Conservation (phyloP, 1,140 invertebrate species). For the Carposina sasakii region DNA sequence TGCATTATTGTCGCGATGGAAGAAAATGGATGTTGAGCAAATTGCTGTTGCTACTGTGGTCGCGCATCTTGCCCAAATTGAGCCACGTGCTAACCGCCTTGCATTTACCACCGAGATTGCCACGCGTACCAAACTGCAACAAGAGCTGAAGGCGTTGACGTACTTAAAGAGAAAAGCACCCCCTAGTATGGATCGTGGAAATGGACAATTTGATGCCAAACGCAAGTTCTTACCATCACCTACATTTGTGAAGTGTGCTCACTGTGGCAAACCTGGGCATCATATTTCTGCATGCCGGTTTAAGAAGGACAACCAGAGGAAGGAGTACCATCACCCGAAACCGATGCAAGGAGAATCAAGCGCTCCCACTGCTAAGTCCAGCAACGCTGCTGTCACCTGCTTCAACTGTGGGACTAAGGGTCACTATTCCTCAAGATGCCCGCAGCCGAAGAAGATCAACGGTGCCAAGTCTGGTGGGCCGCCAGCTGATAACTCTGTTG, state of each 20-base stretch:
- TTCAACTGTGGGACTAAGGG: conserved; percentile 13
- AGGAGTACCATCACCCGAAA: not conserved
- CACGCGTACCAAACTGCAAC: conserved; percentile 16
- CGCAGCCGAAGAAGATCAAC: no score
- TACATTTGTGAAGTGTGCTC: conserved; percentile 18
- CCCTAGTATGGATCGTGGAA: not conserved
- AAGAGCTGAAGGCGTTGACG: conserved; percentile 22
- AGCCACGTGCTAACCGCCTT: conserved; percentile 18
- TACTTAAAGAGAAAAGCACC: conserved; percentile 11
- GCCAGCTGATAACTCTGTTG: not conserved
- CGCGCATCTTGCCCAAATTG: conserved; percentile 19
- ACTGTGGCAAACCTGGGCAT: conserved; percentile 22
- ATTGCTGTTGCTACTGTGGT: conserved; percentile 16
- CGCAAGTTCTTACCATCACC: conserved; percentile 2
- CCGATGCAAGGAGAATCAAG: not conserved
- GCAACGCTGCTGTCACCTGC: conserved; percentile 4
- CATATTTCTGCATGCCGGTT: conserved; percentile 10
- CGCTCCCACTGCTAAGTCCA: not conserved
- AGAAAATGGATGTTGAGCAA: conserved; percentile 11
- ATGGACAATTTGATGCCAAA: not conserved
- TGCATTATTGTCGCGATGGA: conserved; percentile 12
- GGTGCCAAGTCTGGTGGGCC: not conserved
- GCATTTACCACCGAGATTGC: conserved; percentile 25
- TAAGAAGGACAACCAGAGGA: not conserved
- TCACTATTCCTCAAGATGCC: conserved; percentile 19